Base-by-base conservation (phyloP, 2,113 vertebrate genomes). In the Drymodes brunneopygia region DNA sequence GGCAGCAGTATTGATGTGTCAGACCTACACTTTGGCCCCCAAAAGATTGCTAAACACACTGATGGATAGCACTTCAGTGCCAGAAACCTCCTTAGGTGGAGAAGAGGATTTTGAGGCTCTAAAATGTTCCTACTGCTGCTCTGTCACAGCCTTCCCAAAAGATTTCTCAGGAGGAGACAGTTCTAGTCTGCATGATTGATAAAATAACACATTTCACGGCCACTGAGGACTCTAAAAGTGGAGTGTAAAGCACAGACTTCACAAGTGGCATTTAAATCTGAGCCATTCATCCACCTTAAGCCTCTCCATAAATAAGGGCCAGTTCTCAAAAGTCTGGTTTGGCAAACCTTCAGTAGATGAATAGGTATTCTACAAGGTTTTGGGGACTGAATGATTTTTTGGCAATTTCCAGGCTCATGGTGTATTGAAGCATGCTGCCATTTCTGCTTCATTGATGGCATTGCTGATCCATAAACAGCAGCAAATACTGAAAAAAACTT, bases 401-500 rank as follows among this genome's bases (percentile, higher is more conserved):
- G 36, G 60, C 44, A 50, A 58, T 73, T 90, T 93, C 28, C 27
- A 61, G 35, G 58, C 29, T 84, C 25, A 70, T 25, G 28, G 23
- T 51, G n/a, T 75, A 92, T 36, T 78, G 78, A 94, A 89, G 61
- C 45, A 72, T 71, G 50, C 66, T 78, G 72, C 40, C 19, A 57
- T 78, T 94, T 79, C 65, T 8, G 9, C 85, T 85, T 95, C 78
- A 79, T 27, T 40, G 47, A 67, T 53, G 61, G 51, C 51, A 86
- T 40, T 0, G 0, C 19, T 88, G 65, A 89, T 60, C 72, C 56
- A 81, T 40, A 74, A 95, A 91, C 57, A 69, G 29, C 23, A 75
- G 61, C 25, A 89, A 87, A 61, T 67, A 80, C 6, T 42, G 79
- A 81, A 86, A 86, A 0, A 0, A 1, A 65, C 40, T 87, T 57